phyloP scores from a whole-genome alignment of 2,888 invertebrate species.

The Epinotia nisella region DNA sequence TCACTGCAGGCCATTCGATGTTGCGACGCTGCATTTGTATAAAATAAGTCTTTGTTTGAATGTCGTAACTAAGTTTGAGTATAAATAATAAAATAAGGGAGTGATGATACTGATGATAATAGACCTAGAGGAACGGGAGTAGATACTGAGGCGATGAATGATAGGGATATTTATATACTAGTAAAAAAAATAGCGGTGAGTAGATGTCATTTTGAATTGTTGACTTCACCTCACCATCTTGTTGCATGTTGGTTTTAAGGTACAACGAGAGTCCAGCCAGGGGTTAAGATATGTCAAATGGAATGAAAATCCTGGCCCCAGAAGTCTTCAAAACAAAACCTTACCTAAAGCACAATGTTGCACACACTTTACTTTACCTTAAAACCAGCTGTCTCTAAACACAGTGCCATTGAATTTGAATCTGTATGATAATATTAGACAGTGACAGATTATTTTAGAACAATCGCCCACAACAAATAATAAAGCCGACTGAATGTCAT shows the following conservation, averaged over 20 bases:
- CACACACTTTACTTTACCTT: too few relatives aligned
- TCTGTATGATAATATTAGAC: conserved; percentile 2
- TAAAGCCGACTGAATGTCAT: conserved; percentile 27
- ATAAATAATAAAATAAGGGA: background rate
- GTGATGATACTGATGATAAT: too few relatives aligned
- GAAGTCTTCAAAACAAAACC: too few relatives aligned
- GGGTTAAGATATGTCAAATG: too few relatives aligned
- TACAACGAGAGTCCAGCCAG: background rate
- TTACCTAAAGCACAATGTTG: too few relatives aligned
- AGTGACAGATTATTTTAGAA: conserved; percentile 25
- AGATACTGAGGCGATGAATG: background rate
- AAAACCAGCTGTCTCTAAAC: background rate
- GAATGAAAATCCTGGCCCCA: too few relatives aligned
- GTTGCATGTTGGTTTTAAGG: background rate
- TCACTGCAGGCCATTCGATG: conserved; percentile 49
- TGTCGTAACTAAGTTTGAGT: background rate
- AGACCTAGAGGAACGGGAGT: too few relatives aligned
- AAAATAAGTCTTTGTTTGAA: background rate
- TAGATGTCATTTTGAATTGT: too few relatives aligned
- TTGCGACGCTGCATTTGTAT: background rate
- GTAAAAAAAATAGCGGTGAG: too few relatives aligned
- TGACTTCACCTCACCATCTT: too few relatives aligned
- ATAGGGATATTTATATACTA: too few relatives aligned
- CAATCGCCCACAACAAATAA: conserved; percentile 27
- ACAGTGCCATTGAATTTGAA: background rate